These are phyloP conservation scores for Pelusios castaneus DNA, from an alignment of 2,113 vertebrate genomes.

Conservation along the genomic window DNA sequence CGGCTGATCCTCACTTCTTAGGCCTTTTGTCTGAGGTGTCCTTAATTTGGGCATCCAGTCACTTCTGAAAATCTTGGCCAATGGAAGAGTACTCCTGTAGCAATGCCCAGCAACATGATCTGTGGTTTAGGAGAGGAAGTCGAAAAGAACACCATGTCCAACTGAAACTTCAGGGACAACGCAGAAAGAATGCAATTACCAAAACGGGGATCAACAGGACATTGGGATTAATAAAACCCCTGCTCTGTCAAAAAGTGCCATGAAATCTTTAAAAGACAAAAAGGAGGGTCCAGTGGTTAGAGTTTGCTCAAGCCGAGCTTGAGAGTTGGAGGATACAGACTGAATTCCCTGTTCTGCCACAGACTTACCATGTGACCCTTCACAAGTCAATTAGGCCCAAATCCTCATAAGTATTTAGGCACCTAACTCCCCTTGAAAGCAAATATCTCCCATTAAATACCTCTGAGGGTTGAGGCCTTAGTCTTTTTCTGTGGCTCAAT, in stretches of 20 bases:
- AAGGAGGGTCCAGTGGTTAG: neutral
- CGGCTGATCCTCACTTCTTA: neutral
- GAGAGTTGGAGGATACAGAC: neutral
- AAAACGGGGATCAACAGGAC: neutral
- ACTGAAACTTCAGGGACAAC: neutral
- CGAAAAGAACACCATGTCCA: neutral
- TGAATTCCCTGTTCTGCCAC: neutral
- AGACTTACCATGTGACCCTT: neutral
- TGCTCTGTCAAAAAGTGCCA: neutral
- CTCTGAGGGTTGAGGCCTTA: neutral
- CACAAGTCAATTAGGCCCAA: neutral
- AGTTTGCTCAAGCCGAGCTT: neutral
- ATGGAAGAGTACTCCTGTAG: neutral
- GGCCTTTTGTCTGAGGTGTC: neutral
- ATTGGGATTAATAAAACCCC: neutral
- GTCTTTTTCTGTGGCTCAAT: neutral
- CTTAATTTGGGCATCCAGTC: neutral
- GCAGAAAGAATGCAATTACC: neutral
- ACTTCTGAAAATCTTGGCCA: neutral
- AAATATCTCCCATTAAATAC: too few species aligned
- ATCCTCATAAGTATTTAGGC: neutral
- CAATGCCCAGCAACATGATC: neutral
- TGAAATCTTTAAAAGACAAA: neutral
- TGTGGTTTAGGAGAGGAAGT: neutral
- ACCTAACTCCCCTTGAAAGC: neutral